A percentile compares a stretch with the other conserved stretches of the same genome.
These are phyloP conservation scores for Polypterus bichir DNA, from an alignment of 2,113 vertebrate genomes.

Conservation along the genomic window DNA sequence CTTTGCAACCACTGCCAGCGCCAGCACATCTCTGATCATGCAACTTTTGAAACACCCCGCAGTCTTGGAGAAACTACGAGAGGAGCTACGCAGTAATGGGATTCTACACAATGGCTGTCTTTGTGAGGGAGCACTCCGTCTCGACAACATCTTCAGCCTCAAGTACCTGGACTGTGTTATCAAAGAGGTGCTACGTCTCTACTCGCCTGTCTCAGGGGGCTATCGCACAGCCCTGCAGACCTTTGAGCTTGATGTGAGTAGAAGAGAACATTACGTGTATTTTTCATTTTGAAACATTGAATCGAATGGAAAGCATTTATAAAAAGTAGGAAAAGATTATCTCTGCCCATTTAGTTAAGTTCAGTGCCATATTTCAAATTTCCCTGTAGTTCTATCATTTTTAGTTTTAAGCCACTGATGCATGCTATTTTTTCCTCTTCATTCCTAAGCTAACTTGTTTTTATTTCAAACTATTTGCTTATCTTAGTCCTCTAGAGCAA, in stretches of 20 bases:
- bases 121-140: constrained; percentile 67
- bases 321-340: background rate
- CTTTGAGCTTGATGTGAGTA: constrained; percentile 89
- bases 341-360: background rate
- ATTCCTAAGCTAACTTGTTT: no score
- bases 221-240: constrained; percentile 91
- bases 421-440: no score
- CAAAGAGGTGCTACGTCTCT: constrained; percentile 92
- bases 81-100: constrained; percentile 72
- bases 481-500: no score
- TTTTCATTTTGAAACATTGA: background rate
- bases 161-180: constrained; percentile 94
- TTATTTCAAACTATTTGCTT: no score
- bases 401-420: no score
- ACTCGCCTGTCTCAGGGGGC: constrained; percentile 82
- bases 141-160: constrained; percentile 69
- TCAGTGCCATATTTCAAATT: background rate
- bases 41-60: constrained; percentile 81
- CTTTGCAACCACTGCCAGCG: constrained; percentile 87
- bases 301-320: no score
- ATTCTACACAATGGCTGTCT: constrained; percentile 81
- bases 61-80: constrained; percentile 78
- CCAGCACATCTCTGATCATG: constrained; percentile 93
- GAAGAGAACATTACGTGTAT: no score
- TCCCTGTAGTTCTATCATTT: background rate